A percentile compares a stretch with the other conserved stretches of the same genome.
phyloP scores from a whole-genome alignment of 2,113 vertebrate species.

The Cyanocitta stelleri region DNA sequence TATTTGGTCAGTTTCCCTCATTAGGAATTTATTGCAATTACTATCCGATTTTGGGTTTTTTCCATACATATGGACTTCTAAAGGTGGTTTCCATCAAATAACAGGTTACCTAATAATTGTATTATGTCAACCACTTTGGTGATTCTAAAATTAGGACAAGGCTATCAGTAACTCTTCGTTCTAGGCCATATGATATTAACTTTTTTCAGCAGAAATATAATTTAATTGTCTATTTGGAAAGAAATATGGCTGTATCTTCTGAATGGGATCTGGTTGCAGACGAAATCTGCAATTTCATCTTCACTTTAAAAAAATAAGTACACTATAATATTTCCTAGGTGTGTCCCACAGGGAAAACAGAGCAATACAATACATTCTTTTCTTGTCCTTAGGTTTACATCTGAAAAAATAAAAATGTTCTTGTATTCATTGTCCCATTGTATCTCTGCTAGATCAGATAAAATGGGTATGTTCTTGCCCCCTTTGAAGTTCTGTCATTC shows the following conservation, averaged over 20 bases:
- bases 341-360: not conserved
- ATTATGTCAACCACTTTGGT: not conserved
- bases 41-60: not conserved
- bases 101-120: not conserved
- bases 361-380: not conserved
- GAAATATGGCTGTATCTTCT: not conserved
- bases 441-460: conserved; percentile 4
- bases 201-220: not conserved
- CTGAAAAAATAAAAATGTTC: not conserved
- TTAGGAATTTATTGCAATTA: not conserved
- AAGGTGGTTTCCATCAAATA: not conserved
- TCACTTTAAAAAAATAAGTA: not conserved
- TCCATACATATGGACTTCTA: not conserved
- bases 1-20: not conserved
- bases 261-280: not conserved
- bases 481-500: not conserved
- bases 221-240: not conserved
- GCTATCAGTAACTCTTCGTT: not conserved
- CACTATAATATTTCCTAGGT: not conserved
- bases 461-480: not conserved
- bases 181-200: not conserved
- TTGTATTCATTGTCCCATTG: not conserved
- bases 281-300: not conserved
- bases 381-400: not conserved
- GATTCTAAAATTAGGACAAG: not conserved